Conservation (phyloP, 2,888 invertebrate genomes). For the Melipona bicolor region DNA sequence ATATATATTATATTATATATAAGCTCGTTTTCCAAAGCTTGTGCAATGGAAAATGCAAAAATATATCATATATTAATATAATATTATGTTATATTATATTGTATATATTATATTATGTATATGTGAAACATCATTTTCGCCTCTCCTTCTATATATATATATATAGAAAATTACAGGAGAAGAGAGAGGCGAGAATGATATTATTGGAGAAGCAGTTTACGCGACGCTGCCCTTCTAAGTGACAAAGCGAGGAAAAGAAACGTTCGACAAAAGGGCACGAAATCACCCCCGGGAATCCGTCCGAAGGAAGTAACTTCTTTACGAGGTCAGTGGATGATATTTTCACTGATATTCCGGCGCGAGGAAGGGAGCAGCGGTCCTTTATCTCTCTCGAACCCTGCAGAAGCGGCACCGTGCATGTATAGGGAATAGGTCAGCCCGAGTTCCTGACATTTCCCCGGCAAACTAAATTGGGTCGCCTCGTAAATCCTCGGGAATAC, state of each 20-base stretch:
- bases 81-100: too few relatives aligned
- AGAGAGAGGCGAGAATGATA: neutral
- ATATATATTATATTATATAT: too few relatives aligned
- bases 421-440: constrained; percentile 52
- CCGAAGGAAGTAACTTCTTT: constrained; percentile 40
- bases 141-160: neutral
- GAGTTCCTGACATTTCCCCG: constrained; percentile 65
- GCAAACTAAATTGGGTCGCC: constrained; percentile 62
- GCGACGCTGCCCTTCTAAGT: constrained; percentile 7
- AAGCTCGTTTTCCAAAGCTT: neutral
- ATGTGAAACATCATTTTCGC: too few relatives aligned
- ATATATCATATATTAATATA: too few relatives aligned
- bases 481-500: constrained; percentile 57
- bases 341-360: constrained; percentile 39
- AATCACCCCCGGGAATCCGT: constrained; percentile 12
- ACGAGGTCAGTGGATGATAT: constrained; percentile 45
- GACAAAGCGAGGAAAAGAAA: constrained; percentile 9
- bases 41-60: neutral
- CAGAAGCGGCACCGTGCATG: constrained; percentile 40
- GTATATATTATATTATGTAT: too few relatives aligned
- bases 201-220: constrained; percentile 44
- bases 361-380: constrained; percentile 18
- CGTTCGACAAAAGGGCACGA: constrained; percentile 5
- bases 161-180: neutral
- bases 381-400: constrained; percentile 27